Percentiles rank a stretch among this genome's conserved stretches.
Evolutionary conservation across 2,113 vertebrate genomes (phyloP).

Genomic region (Strix aluco): DNA sequence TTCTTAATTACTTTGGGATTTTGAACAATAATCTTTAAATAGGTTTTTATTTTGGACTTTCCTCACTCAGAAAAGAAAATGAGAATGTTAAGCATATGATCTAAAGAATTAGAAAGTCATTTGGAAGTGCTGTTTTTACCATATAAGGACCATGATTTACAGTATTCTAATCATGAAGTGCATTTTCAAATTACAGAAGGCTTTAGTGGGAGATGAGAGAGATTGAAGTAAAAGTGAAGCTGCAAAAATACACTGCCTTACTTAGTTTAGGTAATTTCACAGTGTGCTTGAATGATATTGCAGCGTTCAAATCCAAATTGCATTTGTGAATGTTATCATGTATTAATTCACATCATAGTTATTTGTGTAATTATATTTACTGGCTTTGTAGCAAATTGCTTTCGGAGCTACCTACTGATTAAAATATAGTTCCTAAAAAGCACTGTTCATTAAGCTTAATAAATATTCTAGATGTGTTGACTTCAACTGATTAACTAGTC

Average conservation of each 20-base stretch:
- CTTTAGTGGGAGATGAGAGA: neutral
- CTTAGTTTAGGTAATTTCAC: neutral
- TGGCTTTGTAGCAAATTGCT: slow-evolving; percentile 39
- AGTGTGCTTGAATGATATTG: neutral
- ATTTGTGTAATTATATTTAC: slow-evolving; percentile 65
- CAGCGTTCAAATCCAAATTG: slow-evolving; percentile 32
- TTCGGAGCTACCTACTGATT: neutral
- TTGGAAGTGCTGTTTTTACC: neutral
- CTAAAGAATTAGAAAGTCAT: neutral
- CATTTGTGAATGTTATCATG: slow-evolving; percentile 38
- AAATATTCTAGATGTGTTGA: neutral
- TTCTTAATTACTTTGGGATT: neutral
- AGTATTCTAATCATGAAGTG: neutral
- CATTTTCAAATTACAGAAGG: slow-evolving; percentile 15
- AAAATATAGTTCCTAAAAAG: neutral
- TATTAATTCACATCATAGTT: slow-evolving; percentile 42
- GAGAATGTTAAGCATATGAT: neutral
- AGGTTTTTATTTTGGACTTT: neutral
- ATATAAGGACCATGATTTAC: neutral
- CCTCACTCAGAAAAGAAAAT: neutral
- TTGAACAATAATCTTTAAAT: neutral
- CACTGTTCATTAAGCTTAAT: neutral
- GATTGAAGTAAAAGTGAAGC: slow-evolving; percentile 2
- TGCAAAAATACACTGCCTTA: neutral
- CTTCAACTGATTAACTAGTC: neutral